Evolutionary conservation across 92 coral and sea anemone genomes (phyloP).

Genomic region (Epizoanthus rinbou): DNA sequence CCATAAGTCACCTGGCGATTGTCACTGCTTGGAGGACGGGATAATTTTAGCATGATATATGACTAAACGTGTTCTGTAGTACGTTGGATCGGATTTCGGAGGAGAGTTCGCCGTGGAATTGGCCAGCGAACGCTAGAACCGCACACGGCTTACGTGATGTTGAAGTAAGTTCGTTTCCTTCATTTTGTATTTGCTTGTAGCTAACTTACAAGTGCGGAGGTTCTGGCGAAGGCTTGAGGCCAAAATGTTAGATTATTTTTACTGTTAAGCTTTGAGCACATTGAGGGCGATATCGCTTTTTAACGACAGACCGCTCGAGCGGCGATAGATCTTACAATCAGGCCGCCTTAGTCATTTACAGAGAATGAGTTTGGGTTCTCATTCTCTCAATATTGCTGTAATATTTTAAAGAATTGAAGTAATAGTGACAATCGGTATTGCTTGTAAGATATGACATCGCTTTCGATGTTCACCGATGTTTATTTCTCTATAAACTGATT

Average conservation of each 20-base stretch:
- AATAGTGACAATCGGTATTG: not conserved
- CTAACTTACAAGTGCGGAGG: slow-evolving; percentile 55
- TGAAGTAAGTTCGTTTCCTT: slow-evolving; percentile 67
- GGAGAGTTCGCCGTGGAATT: slow-evolving; percentile 37
- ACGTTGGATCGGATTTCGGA: slow-evolving; percentile 41
- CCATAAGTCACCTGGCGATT: not conserved
- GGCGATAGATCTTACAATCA: slow-evolving; percentile 32
- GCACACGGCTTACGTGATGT: slow-evolving; percentile 70
- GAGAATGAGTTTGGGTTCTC: not conserved
- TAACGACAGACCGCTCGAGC: slow-evolving; percentile 17
- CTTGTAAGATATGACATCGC: slow-evolving; percentile 26
- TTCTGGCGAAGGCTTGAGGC: slow-evolving; percentile 3
- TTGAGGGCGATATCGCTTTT: not conserved
- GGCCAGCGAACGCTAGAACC: slow-evolving; percentile 14
- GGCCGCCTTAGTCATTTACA: slow-evolving; percentile 21
- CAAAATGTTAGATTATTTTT: slow-evolving; percentile 16
- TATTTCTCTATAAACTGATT: slow-evolving; percentile 33
- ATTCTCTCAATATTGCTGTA: not conserved
- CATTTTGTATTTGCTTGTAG: slow-evolving; percentile 52
- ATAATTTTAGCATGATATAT: slow-evolving; percentile 32
- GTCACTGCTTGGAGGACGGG: not conserved
- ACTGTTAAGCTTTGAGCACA: slow-evolving; percentile 5
- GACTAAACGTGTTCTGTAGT: slow-evolving; percentile 41
- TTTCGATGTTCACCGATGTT: slow-evolving; percentile 35
- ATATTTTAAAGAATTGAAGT: slow-evolving; percentile 15